These are phyloP conservation scores for Accipiter cooperii DNA, from an alignment of 2,113 vertebrate species.

Conservation along the genomic window DNA sequence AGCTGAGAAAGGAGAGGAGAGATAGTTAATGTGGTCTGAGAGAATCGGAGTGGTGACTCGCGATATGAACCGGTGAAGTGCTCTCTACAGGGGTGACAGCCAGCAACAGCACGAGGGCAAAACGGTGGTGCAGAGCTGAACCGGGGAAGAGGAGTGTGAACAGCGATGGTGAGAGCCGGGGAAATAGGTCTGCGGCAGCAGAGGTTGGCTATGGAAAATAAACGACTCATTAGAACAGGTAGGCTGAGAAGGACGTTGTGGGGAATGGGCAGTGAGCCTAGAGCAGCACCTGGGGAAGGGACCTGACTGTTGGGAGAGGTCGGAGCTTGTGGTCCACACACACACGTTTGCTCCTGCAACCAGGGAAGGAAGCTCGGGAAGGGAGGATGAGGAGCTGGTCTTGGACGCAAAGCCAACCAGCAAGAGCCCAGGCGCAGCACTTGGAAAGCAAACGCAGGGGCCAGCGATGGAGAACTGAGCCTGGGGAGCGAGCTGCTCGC, in stretches of 20 bases:
- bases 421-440: not conserved
- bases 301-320: not conserved
- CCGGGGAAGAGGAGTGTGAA: not conserved
- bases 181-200: not conserved
- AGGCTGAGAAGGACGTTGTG: not conserved
- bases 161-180: fast-evolving
- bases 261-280: not conserved
- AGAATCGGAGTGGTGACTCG: not conserved
- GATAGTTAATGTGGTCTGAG: fast-evolving
- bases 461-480: fast-evolving
- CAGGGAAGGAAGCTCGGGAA: not conserved
- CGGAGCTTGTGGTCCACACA: not conserved
- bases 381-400: not conserved
- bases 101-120: not conserved
- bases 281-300: fast-evolving
- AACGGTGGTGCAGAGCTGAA: fast-evolving
- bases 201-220: not conserved
- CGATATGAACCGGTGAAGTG: fast-evolving
- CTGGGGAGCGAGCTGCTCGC: fast-evolving
- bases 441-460: not conserved
- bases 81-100: not conserved
- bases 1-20: not conserved
- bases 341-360: not conserved
- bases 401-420: not conserved
- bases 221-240: fast-evolving